A percentile compares a stretch with the other conserved stretches of the same genome.
These are phyloP conservation scores for Oreotrochilus melanogaster DNA, from an alignment of 2,113 vertebrate genomes.

Conservation along the genomic window DNA sequence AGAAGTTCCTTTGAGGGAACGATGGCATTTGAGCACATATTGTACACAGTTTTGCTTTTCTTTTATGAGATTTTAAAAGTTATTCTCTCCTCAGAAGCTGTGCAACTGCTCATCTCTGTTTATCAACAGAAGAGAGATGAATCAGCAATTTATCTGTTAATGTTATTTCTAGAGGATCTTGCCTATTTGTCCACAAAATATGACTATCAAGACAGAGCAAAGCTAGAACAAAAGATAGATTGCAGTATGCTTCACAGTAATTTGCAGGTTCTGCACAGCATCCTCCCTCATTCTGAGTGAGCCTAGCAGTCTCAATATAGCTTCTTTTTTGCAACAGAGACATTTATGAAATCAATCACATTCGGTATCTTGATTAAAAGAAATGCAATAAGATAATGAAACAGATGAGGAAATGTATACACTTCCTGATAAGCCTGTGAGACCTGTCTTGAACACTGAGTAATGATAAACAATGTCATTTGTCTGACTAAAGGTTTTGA, in stretches of 20 bases:
- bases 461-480: neutral
- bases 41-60: neutral
- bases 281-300: neutral
- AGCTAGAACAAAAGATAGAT: neutral
- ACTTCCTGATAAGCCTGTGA: neutral
- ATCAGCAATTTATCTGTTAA: neutral
- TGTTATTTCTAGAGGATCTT: neutral
- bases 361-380: neutral
- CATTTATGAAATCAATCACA: neutral
- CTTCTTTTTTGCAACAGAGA: neutral
- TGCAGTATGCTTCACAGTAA: neutral
- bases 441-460: neutral
- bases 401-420: neutral
- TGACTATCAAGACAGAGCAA: neutral
- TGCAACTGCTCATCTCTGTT: neutral
- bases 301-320: neutral
- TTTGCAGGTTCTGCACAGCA: neutral
- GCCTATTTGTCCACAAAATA: neutral
- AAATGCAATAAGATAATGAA: neutral
- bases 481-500: neutral
- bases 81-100: neutral
- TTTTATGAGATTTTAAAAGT: neutral
- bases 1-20: neutral
- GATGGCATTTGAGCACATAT: neutral
- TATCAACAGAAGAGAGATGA: neutral